A percentile compares a stretch with the other conserved stretches of the same genome.
These are phyloP conservation scores for Cyclopterus lumpus DNA, from an alignment of 2,797 vertebrate species.

Conservation along the genomic window DNA sequence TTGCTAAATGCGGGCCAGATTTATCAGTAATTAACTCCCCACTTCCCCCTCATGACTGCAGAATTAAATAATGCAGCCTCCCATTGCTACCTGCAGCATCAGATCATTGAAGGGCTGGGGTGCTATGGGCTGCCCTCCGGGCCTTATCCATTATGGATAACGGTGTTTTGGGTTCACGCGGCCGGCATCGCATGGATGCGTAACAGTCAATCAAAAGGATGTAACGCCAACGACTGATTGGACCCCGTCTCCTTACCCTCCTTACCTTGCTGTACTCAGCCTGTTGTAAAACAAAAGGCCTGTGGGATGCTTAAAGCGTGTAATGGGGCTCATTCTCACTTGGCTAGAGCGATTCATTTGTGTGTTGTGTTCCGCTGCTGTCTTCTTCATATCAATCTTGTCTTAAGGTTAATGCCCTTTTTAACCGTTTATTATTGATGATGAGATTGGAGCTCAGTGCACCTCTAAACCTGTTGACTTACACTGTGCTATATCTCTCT, in stretches of 20 bases:
- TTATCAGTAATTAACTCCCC: slow-evolving; percentile 71
- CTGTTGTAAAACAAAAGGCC: slow-evolving; percentile 16
- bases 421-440: slow-evolving; percentile 57
- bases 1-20: slow-evolving; percentile 35
- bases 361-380: slow-evolving; percentile 65
- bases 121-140: slow-evolving; percentile 64
- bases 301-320: slow-evolving; percentile 30
- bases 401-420: slow-evolving; percentile 80
- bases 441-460: slow-evolving; percentile 73
- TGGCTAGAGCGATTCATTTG: slow-evolving; percentile 59
- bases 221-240: slow-evolving; percentile 10
- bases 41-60: slow-evolving; percentile 37
- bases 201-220: slow-evolving; percentile 61
- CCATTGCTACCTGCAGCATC: slow-evolving; percentile 63
- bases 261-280: slow-evolving; percentile 28
- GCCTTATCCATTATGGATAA: slow-evolving; percentile 76
- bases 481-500: slow-evolving; percentile 84
- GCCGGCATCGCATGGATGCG: slow-evolving; percentile 32
- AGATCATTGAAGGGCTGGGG: slow-evolving; percentile 53
- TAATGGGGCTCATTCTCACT: slow-evolving; percentile 62
- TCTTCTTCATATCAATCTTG: slow-evolving; percentile 64
- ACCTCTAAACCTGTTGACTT: slow-evolving; percentile 81
- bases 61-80: slow-evolving; percentile 68
- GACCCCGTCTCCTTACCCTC: slow-evolving; percentile 4
- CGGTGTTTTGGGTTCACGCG: slow-evolving; percentile 58